phyloP scores from a whole-genome alignment of 2,888 invertebrate genomes.

The Nemoura dubitans region DNA sequence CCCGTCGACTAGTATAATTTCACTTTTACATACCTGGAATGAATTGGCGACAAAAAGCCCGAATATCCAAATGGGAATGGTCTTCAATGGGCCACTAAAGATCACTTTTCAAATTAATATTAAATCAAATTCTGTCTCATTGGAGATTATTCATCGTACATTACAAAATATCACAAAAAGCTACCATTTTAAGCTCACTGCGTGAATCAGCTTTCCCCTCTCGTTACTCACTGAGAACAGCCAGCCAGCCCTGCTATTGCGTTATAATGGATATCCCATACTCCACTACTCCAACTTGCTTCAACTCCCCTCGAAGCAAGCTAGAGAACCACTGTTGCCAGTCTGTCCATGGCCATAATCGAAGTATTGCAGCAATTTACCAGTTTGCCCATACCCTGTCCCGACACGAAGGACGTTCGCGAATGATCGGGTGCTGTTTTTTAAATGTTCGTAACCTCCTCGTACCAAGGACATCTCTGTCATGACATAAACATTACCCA shows the following conservation, averaged over 20 bases:
- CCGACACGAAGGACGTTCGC: background rate
- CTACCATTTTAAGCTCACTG: slow-evolving; percentile 44
- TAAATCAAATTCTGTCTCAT: background rate
- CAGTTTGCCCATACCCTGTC: background rate
- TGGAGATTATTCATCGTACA: background rate
- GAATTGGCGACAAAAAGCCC: background rate
- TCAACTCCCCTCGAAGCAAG: slow-evolving; percentile 44
- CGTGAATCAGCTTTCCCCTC: slow-evolving; percentile 49
- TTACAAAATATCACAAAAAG: slow-evolving; percentile 34
- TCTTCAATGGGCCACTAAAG: background rate
- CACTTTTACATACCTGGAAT: slow-evolving; percentile 26
- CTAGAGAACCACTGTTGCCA: slow-evolving; percentile 39
- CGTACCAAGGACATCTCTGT: background rate
- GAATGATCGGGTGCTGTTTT: slow-evolving; percentile 4
- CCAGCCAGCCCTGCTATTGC: slow-evolving; percentile 42
- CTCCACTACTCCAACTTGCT: no score
- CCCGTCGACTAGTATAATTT: background rate
- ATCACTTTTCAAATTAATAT: background rate
- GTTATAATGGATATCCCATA: slow-evolving; percentile 42
- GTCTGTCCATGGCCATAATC: slow-evolving; percentile 30
- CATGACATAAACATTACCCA: background rate
- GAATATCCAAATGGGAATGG: background rate
- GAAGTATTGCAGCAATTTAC: slow-evolving; percentile 16
- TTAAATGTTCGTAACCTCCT: slow-evolving; percentile 7
- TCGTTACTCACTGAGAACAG: slow-evolving; percentile 19